Evolutionary conservation across 2,888 invertebrate species (phyloP), one percentile per base, ranked within the genome.

Genomic region (Agonopterix heracliana): DNA sequence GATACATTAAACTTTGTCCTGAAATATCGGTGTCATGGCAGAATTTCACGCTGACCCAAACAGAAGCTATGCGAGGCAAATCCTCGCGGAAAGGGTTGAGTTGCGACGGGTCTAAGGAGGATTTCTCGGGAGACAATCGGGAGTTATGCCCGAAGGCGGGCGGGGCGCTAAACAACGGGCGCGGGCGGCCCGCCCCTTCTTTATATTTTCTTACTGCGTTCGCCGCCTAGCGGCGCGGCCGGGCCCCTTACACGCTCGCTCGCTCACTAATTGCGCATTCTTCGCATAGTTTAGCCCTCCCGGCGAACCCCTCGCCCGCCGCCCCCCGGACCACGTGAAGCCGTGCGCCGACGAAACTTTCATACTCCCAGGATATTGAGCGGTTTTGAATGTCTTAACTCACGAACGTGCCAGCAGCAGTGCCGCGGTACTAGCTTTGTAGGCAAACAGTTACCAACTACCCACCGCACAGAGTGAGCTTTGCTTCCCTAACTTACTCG

Each of bases 241-340:
- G 90, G 90, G 90, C 91, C 87, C 86, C 89, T 83, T 89, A 89
- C 89, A 89, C 89, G 90, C 91, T 90, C 91, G 92, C 91, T 91
- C 92, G 92, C 92, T 93, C 95, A 95, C 95, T 95, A 95, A 96
- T 96, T 95, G 95, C 95, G 94, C 95, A 96, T 95, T 96, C 95
- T 95, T 95, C 94, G 94, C 95, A 95, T 95, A 95, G 95, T 95
- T 95, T 94, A 93, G 92, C 91, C 91, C 92, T 92, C 91, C 90
- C 85, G 86, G 84, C 90, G 86, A 75, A 77, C 89, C 89, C 90
- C 83, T 78, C 87, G 81, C 84, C 81, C 72, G 71, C 81, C 85
- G 72, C 81, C 78, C 45, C 82, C 84, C 81, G 83, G 85, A 87
- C 84, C 87, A 86, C 84, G 83, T 87, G 85, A 87, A 87, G 81